Evolutionary conservation across 2,797 vertebrate species (phyloP).

Genomic region (Hephaestus fuliginosus): DNA sequence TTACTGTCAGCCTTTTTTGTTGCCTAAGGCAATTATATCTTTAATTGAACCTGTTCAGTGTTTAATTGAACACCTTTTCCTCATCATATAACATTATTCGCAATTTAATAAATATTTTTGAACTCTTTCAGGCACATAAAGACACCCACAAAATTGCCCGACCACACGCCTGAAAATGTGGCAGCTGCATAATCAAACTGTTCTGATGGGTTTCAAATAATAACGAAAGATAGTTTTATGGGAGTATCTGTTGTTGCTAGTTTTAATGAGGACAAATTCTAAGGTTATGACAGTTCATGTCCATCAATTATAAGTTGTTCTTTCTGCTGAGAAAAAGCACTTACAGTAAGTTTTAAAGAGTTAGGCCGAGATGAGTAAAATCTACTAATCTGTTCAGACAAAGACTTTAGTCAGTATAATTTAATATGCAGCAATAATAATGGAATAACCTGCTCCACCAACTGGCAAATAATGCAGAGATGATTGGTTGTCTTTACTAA

Average conservation of each 20-base stretch:
- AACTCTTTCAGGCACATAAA: constrained; percentile 65
- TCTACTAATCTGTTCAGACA: constrained; percentile 11
- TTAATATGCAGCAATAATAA: constrained; percentile 12
- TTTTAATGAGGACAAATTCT: constrained; percentile 60
- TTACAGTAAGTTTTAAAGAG: constrained; percentile 8
- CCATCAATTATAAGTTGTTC: constrained; percentile 20
- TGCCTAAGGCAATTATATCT: constrained; percentile 76
- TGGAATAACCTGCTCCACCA: neutral
- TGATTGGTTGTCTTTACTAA: constrained; percentile 8
- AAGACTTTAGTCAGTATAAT: neutral
- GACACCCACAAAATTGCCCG: constrained; percentile 37
- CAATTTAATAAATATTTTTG: constrained; percentile 76
- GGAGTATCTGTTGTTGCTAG: constrained; percentile 30
- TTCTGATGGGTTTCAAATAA: constrained; percentile 32
- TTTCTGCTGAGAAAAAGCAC: neutral
- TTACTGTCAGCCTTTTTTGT: constrained; percentile 62
- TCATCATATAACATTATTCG: constrained; percentile 71
- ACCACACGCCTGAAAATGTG: constrained; percentile 38
- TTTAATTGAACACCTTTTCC: constrained; percentile 79
- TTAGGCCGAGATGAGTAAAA: neutral
- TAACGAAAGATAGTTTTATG: constrained; percentile 26
- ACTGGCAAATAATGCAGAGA: neutral
- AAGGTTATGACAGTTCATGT: constrained; percentile 33
- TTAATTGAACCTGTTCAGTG: constrained; percentile 79
- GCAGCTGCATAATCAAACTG: constrained; percentile 40